A percentile compares a stretch with the other conserved stretches of the same genome.
These are phyloP conservation scores for Petroica traversi DNA, from an alignment of 2,113 vertebrate genomes.

Conservation along the genomic window DNA sequence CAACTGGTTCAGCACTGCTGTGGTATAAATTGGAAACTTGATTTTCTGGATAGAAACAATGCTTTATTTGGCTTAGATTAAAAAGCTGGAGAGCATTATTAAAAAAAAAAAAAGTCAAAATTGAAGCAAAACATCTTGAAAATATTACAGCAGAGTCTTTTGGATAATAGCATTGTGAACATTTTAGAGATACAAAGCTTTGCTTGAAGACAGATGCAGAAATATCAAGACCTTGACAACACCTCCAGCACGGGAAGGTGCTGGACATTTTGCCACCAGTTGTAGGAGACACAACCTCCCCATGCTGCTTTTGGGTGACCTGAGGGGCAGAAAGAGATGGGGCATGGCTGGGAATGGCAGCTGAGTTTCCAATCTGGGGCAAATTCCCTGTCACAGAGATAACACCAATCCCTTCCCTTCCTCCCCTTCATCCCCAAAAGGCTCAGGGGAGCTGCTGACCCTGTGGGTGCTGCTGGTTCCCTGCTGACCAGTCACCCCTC, in stretches of 20 bases:
- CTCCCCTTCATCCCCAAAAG: not conserved
- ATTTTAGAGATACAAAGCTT: not conserved
- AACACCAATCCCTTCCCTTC: not conserved
- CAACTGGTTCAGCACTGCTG: not conserved
- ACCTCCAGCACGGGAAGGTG: not conserved
- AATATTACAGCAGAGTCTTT: constrained; percentile 22
- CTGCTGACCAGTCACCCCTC: not conserved
- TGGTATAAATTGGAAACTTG: not conserved
- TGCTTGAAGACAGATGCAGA: constrained; percentile 34
- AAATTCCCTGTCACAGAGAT: not conserved
- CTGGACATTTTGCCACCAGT: not conserved
- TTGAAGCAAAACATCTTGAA: constrained; percentile 52
- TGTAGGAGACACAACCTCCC: not conserved
- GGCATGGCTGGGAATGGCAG: not conserved
- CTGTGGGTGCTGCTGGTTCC: not conserved
- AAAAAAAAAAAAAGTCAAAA: not conserved
- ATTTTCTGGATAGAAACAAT: constrained; percentile 22
- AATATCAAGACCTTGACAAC: not conserved
- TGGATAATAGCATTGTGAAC: constrained; percentile 11
- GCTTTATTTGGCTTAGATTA: not conserved
- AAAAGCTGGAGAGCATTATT: constrained; percentile 32
- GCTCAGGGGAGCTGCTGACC: not conserved
- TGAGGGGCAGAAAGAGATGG: not conserved
- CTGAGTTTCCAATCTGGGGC: not conserved
- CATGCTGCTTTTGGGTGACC: not conserved